Evolutionary conservation across 2,113 vertebrate species (phyloP).

Genomic region (Apteryx owenii): DNA sequence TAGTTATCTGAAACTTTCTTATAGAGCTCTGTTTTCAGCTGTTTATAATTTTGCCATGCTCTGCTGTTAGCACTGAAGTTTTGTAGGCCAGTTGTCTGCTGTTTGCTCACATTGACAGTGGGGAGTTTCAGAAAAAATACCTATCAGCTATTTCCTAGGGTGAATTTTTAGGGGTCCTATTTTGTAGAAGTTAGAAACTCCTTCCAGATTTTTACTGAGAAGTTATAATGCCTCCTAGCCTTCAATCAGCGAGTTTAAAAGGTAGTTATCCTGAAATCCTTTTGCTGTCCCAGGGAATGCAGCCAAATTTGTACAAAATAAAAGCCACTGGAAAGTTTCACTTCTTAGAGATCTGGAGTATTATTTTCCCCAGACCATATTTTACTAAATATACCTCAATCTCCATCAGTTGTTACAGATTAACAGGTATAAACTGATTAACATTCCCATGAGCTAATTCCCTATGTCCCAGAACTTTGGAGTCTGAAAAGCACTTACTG

Average conservation of each 20-base stretch:
- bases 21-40: not conserved
- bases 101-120: not conserved
- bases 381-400: not conserved
- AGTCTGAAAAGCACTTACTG: not conserved
- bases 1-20: not conserved
- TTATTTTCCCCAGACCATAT: not conserved
- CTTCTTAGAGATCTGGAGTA: not conserved
- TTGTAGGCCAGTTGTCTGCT: too few relatives aligned
- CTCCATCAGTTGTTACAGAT: not conserved
- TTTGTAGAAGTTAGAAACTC: not conserved
- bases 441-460: not conserved
- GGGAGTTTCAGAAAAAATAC: not conserved
- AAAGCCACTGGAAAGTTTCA: not conserved
- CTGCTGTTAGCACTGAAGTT: not conserved
- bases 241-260: accelerated
- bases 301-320: not conserved
- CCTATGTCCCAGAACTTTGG: not conserved
- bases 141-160: accelerated
- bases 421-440: not conserved
- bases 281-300: not conserved
- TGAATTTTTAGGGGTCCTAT: not conserved
- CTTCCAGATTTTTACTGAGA: accelerated
- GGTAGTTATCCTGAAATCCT: not conserved
- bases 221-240: not conserved
- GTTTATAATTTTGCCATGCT: accelerated